phyloP scores from a whole-genome alignment of 2,888 invertebrate genomes.

The Eremobia ochroleuca region DNA sequence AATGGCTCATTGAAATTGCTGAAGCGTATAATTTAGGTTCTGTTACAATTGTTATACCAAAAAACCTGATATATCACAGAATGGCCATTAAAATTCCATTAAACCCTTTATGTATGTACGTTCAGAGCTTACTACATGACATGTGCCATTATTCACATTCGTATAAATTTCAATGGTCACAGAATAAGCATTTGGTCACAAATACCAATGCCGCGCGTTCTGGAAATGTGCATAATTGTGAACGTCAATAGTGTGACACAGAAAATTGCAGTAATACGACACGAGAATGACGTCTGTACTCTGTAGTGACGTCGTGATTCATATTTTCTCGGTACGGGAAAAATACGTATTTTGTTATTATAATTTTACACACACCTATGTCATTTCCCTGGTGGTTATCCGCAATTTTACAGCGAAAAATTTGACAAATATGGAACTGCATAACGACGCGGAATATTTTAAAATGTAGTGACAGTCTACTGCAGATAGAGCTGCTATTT shows the following conservation, averaged over 20 bases:
- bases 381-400: conserved; percentile 20
- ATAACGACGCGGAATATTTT: neutral
- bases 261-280: conserved; percentile 48
- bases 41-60: conserved; percentile 5
- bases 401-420: conserved; percentile 27
- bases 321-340: conserved; percentile 13
- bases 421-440: conserved; percentile 13
- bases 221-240: conserved; percentile 39
- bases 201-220: conserved; percentile 23
- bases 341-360: conserved; percentile 33
- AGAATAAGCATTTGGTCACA: conserved; percentile 47
- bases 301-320: conserved; percentile 16
- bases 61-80: conserved; percentile 2
- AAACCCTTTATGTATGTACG: conserved; percentile 15
- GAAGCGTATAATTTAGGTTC: neutral
- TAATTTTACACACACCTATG: conserved; percentile 10
- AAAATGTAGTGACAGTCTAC: conserved; percentile 5
- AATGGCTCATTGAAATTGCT: conserved; percentile 3
- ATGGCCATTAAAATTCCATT: conserved; percentile 30
- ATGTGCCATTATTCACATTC: conserved; percentile 26
- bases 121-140: conserved; percentile 19
- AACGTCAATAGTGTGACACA: conserved; percentile 46
- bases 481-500: conserved; percentile 18
- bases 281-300: conserved; percentile 37
- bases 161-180: conserved; percentile 35